A percentile compares a stretch with the other conserved stretches of the same genome.
These are phyloP conservation scores for Takifugu rubripes DNA, from an alignment of 2,797 vertebrate species.

Conservation along the genomic window DNA sequence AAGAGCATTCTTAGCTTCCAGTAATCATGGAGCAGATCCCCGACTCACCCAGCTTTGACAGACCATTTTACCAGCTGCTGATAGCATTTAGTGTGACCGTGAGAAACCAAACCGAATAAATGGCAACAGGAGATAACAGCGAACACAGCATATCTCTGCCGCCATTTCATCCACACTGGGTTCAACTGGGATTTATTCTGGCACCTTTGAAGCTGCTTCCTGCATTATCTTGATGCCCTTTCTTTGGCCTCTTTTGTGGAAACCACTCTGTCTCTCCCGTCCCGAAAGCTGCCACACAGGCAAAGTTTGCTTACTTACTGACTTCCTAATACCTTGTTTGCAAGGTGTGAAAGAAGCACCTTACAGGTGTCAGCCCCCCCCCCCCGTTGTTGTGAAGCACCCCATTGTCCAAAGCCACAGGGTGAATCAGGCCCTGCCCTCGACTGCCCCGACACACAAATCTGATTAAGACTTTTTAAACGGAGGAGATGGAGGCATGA, in stretches of 20 bases:
- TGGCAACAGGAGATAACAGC: constrained; percentile 22
- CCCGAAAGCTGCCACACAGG: constrained; percentile 13
- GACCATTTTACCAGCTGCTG: constrained; percentile 11
- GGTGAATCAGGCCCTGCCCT: constrained; percentile 47
- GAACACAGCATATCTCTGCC: constrained; percentile 6
- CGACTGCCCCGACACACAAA: constrained; percentile 42
- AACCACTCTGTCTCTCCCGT: constrained; percentile 11
- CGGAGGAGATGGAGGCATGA: constrained; percentile 32
- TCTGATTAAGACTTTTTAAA: constrained; percentile 65
- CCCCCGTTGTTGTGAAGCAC: constrained; percentile 34
- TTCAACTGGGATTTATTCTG: background rate
- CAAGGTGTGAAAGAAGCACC: constrained; percentile 47
- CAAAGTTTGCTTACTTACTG: constrained; percentile 30
- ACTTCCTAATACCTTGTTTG: constrained; percentile 53
- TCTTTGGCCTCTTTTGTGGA: constrained; percentile 9
- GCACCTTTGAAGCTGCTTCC: background rate
- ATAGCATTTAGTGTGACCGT: constrained; percentile 9
- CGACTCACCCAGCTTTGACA: constrained; percentile 12
- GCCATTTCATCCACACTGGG: background rate
- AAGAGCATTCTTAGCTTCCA: constrained; percentile 13
- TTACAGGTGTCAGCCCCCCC: constrained; percentile 49
- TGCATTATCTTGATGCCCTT: constrained; percentile 6
- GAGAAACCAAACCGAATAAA: constrained; percentile 11
- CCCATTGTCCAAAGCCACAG: constrained; percentile 61
- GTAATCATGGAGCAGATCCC: constrained; percentile 25